These are phyloP conservation scores for Jordanella pulchra DNA, from an alignment of 2,797 vertebrate genomes.

Conservation along the genomic window DNA sequence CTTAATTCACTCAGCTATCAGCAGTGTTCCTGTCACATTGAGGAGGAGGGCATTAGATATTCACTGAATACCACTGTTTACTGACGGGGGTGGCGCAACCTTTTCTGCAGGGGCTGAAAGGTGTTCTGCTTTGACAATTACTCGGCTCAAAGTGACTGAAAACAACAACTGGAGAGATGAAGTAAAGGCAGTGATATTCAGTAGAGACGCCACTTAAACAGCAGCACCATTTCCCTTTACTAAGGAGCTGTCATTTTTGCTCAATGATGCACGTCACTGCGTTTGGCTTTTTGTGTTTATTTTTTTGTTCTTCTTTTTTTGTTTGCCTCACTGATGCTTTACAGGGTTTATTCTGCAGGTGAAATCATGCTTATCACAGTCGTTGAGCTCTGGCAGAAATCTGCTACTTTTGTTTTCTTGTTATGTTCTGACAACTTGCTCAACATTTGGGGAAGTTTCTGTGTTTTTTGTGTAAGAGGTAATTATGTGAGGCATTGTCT, in stretches of 20 bases:
- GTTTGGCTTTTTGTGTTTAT: conserved; percentile 18
- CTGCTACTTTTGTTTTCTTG: conserved; percentile 1
- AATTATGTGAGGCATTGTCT: conserved; percentile 23
- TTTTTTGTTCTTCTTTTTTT: not conserved
- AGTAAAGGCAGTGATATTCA: conserved; percentile 63
- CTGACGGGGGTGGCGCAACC: conserved; percentile 60
- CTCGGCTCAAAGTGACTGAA: conserved; percentile 72
- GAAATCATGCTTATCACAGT: conserved; percentile 56
- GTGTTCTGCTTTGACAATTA: conserved; percentile 78
- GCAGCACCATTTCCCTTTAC: conserved; percentile 60
- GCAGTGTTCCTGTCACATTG: conserved; percentile 45
- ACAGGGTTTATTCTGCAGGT: conserved; percentile 51
- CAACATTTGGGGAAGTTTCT: conserved; percentile 44
- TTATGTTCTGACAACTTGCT: conserved; percentile 48
- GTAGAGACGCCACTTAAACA: conserved; percentile 62
- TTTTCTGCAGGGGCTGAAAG: conserved; percentile 67
- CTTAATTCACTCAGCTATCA: conserved; percentile 56
- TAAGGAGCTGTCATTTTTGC: conserved; percentile 69
- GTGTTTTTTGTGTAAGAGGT: conserved; percentile 34
- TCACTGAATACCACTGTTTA: conserved; percentile 68
- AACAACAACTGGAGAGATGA: conserved; percentile 68
- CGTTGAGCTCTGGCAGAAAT: conserved; percentile 51
- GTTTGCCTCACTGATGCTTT: conserved; percentile 24
- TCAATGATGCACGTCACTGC: conserved; percentile 62
- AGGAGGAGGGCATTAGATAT: conserved; percentile 65